Percentiles rank a stretch among this genome's conserved stretches.
phyloP scores from a whole-genome alignment of 2,888 invertebrate species.

The Drepanosiphum platanoidis region DNA sequence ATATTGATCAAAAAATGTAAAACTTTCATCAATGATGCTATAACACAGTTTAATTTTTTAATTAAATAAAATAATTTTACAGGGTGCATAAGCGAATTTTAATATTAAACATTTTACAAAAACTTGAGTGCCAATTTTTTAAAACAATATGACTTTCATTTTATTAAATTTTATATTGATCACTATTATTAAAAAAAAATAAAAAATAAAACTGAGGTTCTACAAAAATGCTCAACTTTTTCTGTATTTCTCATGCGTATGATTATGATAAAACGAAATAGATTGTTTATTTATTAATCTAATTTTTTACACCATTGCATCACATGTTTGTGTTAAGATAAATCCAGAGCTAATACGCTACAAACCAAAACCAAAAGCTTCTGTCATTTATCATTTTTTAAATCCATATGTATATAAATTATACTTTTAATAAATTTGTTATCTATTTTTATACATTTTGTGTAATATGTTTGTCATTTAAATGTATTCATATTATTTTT shows the following conservation, averaged over 20 bases:
- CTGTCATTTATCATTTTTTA: constrained; percentile 28
- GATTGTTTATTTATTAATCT: neutral
- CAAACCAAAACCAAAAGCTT: neutral
- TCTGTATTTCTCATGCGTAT: constrained; percentile 13
- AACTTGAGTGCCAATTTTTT: constrained; percentile 55
- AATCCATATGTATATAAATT: constrained; percentile 51
- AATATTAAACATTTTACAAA: constrained; percentile 23
- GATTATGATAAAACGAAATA: neutral
- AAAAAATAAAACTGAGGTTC: constrained; percentile 2
- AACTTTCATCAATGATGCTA: neutral
- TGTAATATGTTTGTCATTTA: constrained; percentile 55
- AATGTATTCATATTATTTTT: constrained; percentile 52
- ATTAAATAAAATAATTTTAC: constrained; percentile 7
- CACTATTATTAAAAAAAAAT: neutral
- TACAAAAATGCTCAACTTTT: constrained; percentile 29
- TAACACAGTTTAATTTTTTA: constrained; percentile 30
- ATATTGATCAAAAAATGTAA: neutral
- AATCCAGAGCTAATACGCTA: constrained; percentile 5
- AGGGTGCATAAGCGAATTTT: constrained; percentile 57
- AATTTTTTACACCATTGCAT: constrained; percentile 8
- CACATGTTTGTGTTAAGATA: constrained; percentile 38
- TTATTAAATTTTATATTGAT: neutral
- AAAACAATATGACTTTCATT: constrained; percentile 12
- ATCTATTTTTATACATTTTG: constrained; percentile 60
- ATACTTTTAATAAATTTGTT: constrained; percentile 58